A percentile compares a stretch with the other conserved stretches of the same genome.
phyloP scores from a whole-genome alignment of 2,888 invertebrate genomes.

The Lasioglossum zephyrum region DNA sequence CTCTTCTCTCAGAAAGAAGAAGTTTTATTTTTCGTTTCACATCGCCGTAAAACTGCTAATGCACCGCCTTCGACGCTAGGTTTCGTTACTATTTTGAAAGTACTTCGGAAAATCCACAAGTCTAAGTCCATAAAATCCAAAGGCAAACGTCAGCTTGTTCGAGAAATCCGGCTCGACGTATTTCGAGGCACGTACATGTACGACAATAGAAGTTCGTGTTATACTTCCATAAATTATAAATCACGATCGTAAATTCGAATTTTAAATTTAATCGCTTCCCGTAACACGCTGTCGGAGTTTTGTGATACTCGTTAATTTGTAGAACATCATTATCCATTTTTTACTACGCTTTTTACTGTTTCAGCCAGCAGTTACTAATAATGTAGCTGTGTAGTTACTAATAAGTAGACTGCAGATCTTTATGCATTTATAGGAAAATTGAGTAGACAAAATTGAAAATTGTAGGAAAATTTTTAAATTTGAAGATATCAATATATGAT shows the following conservation, averaged over 20 bases:
- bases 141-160: conserved; percentile 9
- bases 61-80: neutral
- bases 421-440: too few relatives aligned
- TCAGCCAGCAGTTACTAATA: too few relatives aligned
- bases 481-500: too few relatives aligned
- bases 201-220: neutral
- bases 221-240: neutral
- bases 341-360: too few relatives aligned
- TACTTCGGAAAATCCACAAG: conserved; percentile 25
- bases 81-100: conserved; percentile 19
- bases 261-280: neutral
- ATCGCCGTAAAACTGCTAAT: neutral
- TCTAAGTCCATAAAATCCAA: conserved; percentile 45
- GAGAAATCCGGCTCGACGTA: conserved; percentile 30
- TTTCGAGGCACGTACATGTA: conserved; percentile 11
- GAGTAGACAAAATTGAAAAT: too few relatives aligned
- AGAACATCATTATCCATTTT: too few relatives aligned
- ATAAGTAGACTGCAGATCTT: too few relatives aligned
- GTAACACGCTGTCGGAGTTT: neutral
- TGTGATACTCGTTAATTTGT: too few relatives aligned
- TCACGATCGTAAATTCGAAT: neutral
- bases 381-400: too few relatives aligned
- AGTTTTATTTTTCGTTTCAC: neutral
- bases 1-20: neutral
- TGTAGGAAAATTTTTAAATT: too few relatives aligned